A percentile compares a stretch with the other conserved stretches of the same genome.
These are phyloP conservation scores for Austrofundulus limnaeus DNA, from an alignment of 2,113 vertebrate genomes.

Conservation along the genomic window DNA sequence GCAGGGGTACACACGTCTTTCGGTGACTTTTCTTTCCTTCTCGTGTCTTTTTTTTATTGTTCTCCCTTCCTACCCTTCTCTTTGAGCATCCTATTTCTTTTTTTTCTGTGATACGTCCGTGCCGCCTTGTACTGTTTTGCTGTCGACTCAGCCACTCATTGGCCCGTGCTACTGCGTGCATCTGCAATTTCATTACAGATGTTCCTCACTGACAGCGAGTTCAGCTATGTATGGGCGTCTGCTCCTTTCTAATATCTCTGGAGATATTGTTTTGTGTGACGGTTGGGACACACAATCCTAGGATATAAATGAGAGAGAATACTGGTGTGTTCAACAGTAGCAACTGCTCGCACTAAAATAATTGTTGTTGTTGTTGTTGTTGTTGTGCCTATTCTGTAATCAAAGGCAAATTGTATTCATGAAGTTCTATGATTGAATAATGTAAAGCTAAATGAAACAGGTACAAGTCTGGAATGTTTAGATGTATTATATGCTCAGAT, in stretches of 20 bases:
- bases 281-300: constrained; percentile 38
- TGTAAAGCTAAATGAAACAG: neutral
- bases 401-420: constrained; percentile 1
- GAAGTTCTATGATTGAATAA: neutral
- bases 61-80: constrained; percentile 4
- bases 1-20: neutral
- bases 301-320: constrained; percentile 1
- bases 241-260: constrained; percentile 54
- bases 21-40: neutral
- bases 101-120: constrained; percentile 35
- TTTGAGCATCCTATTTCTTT: constrained; percentile 24
- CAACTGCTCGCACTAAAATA: constrained; percentile 1
- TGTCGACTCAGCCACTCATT: constrained; percentile 51
- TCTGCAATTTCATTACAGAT: constrained; percentile 70
- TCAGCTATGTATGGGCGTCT: constrained; percentile 51
- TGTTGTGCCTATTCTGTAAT: neutral
- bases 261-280: constrained; percentile 47
- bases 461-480: neutral
- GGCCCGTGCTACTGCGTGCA: constrained; percentile 63
- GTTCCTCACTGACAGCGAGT: constrained; percentile 60
- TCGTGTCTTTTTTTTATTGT: neutral
- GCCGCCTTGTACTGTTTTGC: constrained; percentile 46
- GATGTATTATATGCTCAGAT: neutral
- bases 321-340: constrained; percentile 1
- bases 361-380: constrained; percentile 9